phyloP scores from a whole-genome alignment of 2,888 invertebrate genomes.

The Trichacis sp. region DNA sequence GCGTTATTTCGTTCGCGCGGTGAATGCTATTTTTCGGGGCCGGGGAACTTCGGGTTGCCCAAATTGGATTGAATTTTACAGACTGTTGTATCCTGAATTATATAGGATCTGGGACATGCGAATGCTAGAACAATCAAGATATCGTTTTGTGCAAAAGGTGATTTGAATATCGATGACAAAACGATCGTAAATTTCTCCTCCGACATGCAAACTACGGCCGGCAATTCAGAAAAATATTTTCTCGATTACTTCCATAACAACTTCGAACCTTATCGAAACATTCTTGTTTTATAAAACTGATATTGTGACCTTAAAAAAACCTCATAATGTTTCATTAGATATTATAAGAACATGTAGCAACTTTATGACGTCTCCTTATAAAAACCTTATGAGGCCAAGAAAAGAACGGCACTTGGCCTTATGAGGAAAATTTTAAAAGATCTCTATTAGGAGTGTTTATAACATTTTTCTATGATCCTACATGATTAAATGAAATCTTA shows the following conservation, averaged over 20 bases:
- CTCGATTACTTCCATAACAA: neutral
- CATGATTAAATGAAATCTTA: too few species aligned
- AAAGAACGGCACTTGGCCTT: too few species aligned
- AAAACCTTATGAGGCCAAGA: too few species aligned
- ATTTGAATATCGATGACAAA: constrained; percentile 12
- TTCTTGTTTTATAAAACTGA: too few species aligned
- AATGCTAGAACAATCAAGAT: constrained; percentile 2
- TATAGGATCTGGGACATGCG: neutral
- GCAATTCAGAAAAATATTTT: neutral
- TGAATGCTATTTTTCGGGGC: neutral
- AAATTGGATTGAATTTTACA: neutral
- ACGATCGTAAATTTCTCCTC: constrained; percentile 1
- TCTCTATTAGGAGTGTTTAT: too few species aligned
- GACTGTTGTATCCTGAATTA: neutral
- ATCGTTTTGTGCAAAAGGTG: neutral
- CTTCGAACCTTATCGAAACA: too few species aligned
- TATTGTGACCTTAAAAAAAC: too few species aligned
- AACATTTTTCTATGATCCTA: too few species aligned
- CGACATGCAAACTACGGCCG: neutral
- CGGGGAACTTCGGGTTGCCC: neutral
- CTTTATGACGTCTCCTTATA: too few species aligned
- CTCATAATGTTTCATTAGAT: too few species aligned
- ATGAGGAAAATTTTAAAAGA: too few species aligned
- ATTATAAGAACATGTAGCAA: too few species aligned
- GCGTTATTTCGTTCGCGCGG: neutral